Base-by-base conservation (phyloP, 1,140 invertebrate genomes). In the Drosophila kikkawai region DNA sequence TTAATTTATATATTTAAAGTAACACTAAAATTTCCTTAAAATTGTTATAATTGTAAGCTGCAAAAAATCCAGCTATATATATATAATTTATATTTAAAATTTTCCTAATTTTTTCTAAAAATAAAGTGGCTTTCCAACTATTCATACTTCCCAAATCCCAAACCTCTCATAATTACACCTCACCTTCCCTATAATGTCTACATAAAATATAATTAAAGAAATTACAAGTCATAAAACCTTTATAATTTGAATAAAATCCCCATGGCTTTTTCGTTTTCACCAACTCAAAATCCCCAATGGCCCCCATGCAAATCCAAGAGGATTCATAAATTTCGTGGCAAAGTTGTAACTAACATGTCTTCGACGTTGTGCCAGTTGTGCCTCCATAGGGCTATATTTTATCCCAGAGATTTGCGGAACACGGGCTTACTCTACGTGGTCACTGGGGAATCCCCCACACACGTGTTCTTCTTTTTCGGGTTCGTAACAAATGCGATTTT, bases 291-390 rank as follows among this genome's bases (percentile, higher is more conserved):
- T 70, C 63, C 63, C 67, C 4, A n/a, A 34, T 39, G 45, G 22
- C n/a, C 67, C 32, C 3, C 26, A 29, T 11, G 36, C 41, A 59
- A 59, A 37, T 50, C 69, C 69, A 59, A 71, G 44, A 58, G 69
- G 69, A 60, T 59, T 37, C 68, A 75, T 75, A 74, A 74, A 74
- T 75, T 61, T 83, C 55, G 60, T 67, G 60, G 60, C 53, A 71
- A 70, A 66, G 60, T 83, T 88, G 80, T 88, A 83, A 85, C 69
- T 81, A 68, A 73, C 65, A 68, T 80, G 63, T 80, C 84, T 80
- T 88, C 74, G 63, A 60, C 32, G 56, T 17, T 60, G 55, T 26
- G 78, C 68, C 63, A 68, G 64, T 69, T 51, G 56, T 51, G 75
- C 65, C 84, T 77, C 73, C 67, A 56, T 57, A 65, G 84, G 73